Evolutionary conservation across 2,888 invertebrate genomes (phyloP), one percentile per base, ranked within the genome.

Genomic region (Drosophila koepferae): DNA sequence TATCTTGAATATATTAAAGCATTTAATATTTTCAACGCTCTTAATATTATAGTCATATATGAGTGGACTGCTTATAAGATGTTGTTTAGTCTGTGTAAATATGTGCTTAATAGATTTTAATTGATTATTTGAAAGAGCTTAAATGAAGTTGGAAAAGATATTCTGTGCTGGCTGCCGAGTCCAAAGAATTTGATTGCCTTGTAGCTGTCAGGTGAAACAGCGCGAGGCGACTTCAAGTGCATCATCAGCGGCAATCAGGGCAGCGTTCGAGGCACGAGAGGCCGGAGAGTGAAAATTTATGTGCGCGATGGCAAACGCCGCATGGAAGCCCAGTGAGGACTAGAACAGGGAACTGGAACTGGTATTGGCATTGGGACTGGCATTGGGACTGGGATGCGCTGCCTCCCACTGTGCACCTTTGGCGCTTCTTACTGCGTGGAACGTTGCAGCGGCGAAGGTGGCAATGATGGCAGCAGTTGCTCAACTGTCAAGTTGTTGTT

Each of bases 381-480:
- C 3, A 56, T 12, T 58, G 44, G 20, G 53, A 40, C 18, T 28
- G 31, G 48, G 62, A 54, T 76, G 61, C 62, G 53, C 41, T 77
- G 71, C 62, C 70, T 80, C 87, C 83, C 82, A 87, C 83, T 78
- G 83, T 75, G 89, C 81, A 74, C 70, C 86, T 82, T 85, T 71
- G 88, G 82, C 86, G 86, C 89, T 86, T 82, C 86, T 72, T 72
- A 69, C n/a, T 51, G 63, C 61, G 36, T 38, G 70, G 46, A 46
- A 54, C 58, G 60, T 58, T 74, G 74, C 71, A 48, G 34, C 67
- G 65, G 72, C 60, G 79, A 65, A 79, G 80, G 89, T 77, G 82
- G 86, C 83, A 79, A 78, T 81, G 83, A 90, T 91, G 92, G 92
- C 92, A 92, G 90, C 91, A 91, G 86, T 92, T 89, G 86, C 86